These are phyloP conservation scores for Bombyx huttoni DNA, from an alignment of 2,888 invertebrate genomes.

Conservation along the genomic window DNA sequence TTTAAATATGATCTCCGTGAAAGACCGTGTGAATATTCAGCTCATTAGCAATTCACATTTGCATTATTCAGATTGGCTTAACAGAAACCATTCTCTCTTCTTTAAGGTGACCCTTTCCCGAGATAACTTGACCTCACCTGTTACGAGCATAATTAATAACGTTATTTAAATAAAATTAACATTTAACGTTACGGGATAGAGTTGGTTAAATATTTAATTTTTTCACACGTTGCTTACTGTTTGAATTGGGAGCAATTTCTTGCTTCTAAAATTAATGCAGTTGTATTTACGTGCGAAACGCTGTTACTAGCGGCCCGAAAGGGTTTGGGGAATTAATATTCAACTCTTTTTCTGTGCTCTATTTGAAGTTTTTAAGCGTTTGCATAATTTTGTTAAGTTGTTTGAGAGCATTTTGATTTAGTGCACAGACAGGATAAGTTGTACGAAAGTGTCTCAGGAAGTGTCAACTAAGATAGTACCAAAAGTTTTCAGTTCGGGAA, in stretches of 20 bases:
- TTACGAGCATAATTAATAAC: conserved; percentile 30
- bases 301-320: background rate
- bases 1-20: background rate
- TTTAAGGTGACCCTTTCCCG: conserved; percentile 41
- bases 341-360: background rate
- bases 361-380: background rate
- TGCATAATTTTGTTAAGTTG: background rate
- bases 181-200: background rate
- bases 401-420: background rate
- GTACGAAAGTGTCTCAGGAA: background rate
- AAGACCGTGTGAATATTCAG: conserved; percentile 27
- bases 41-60: conserved; percentile 45
- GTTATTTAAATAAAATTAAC: conserved; percentile 22
- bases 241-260: too few species aligned
- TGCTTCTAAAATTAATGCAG: conserved; percentile 10
- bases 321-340: background rate
- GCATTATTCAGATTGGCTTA: conserved; percentile 14
- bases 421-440: background rate
- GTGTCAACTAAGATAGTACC: too few species aligned
- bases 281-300: conserved; percentile 3
- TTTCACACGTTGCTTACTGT: conserved; percentile 24
- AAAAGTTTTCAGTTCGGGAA: background rate
- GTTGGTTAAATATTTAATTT: conserved; percentile 12
- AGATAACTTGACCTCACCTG: conserved; percentile 55
- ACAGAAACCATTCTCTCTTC: conserved; percentile 8